Conservation (phyloP, 2,888 invertebrate species). For the Nyleta sp. region DNA sequence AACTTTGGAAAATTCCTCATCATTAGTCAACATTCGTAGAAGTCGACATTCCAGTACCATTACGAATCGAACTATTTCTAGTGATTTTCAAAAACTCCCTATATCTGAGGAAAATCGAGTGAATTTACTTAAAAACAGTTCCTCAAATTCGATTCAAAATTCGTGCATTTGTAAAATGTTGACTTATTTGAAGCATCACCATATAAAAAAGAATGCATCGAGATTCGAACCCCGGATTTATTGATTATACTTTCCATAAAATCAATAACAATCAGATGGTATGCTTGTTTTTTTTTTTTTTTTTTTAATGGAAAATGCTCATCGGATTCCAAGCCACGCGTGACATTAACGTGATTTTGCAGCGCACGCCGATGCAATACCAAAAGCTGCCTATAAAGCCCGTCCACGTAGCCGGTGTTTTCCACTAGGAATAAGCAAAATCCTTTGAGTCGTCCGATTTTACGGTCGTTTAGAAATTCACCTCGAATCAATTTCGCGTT, state of each 20-base stretch:
- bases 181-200: no score
- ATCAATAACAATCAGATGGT: constrained; percentile 14
- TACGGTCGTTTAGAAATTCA: constrained; percentile 27
- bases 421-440: constrained; percentile 35
- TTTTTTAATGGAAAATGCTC: constrained; percentile 20
- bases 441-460: constrained; percentile 25
- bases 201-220: no score
- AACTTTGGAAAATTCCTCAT: no score
- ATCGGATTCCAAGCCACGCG: constrained; percentile 23
- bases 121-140: no score
- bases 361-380: constrained; percentile 21
- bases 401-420: constrained; percentile 17
- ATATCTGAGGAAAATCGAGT: no score
- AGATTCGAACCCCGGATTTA: background rate
- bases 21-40: no score
- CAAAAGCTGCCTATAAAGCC: constrained; percentile 24
- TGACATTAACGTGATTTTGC: constrained; percentile 41
- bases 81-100: no score
- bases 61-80: no score
- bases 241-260: constrained; percentile 3
- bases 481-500: constrained; percentile 40
- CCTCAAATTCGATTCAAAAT: no score
- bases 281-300: no score
- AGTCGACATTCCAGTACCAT: no score
- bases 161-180: no score